These are phyloP conservation scores for Medauroidea extradentata DNA, from an alignment of 1,140 invertebrate genomes.

Conservation along the genomic window DNA sequence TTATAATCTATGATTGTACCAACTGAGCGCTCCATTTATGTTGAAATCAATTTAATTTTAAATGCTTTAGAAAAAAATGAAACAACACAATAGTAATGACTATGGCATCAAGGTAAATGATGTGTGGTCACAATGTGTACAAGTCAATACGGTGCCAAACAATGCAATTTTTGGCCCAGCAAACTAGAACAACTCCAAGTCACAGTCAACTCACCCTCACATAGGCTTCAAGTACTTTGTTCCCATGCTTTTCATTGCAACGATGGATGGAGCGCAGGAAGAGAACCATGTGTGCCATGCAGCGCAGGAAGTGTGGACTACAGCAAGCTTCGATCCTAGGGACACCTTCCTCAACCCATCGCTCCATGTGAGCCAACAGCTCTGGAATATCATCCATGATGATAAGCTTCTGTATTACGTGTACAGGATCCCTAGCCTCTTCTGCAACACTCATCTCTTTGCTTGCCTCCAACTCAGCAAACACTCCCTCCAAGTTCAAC, in stretches of 20 bases:
- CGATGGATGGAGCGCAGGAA: slow-evolving; percentile 68
- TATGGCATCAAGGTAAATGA: too few relatives aligned
- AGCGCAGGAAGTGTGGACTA: slow-evolving; percentile 63
- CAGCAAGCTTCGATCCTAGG: slow-evolving; percentile 24
- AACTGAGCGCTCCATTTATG: too few relatives aligned
- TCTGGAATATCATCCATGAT: slow-evolving; percentile 66
- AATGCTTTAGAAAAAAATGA: too few relatives aligned
- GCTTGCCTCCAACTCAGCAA: slow-evolving; percentile 56
- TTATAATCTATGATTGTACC: too few relatives aligned
- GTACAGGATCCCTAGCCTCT: slow-evolving; percentile 54
- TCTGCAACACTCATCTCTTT: slow-evolving; percentile 47
- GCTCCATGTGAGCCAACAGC: slow-evolving; percentile 57
- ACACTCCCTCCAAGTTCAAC: slow-evolving; percentile 66
- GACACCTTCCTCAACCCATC: slow-evolving; percentile 31
- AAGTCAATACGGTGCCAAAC: too few relatives aligned
- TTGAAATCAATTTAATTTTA: too few relatives aligned
- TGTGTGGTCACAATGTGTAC: too few relatives aligned
- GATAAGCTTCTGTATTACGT: slow-evolving; percentile 70
- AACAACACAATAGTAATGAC: too few relatives aligned
- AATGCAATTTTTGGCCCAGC: not conserved
- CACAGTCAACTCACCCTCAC: slow-evolving; percentile 40
- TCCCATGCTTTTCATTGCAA: slow-evolving; percentile 23
- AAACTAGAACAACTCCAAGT: not conserved
- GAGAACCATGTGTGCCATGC: slow-evolving; percentile 79
- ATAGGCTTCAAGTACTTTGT: slow-evolving; percentile 69